Base-by-base conservation (phyloP, 1,140 invertebrate species). In the Acromyrmex heyeri region DNA sequence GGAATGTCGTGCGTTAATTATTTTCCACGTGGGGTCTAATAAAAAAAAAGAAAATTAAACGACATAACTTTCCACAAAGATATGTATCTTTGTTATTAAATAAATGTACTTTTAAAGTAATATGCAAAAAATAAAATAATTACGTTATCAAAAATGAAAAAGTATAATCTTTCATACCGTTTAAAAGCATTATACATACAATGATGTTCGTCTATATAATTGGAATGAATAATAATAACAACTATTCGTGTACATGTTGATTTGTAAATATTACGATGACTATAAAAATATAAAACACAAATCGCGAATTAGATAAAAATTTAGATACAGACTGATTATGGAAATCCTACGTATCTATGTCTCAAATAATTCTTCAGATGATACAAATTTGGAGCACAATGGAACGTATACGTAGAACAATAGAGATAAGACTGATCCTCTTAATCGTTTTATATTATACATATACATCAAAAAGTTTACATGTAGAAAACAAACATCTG, bases 401-500 rank as follows among this genome's bases (percentile, higher is more conserved):
- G 6, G 16, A 44, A 65, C 18, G 8, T 38, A 12, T 34, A 7
- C 38, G 7, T 38, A 44, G 3, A 12, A 65, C 10, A 38, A 30
- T n/a, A 38, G 24, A 24, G 24, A 38, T 34, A 30, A 62, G 12
- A 57, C 7, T 30, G 18, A 44, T 57, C 27, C 7, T 5, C 10
- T 72, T 44, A 73, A 73, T 70, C 16, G 8, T 70, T 24, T 50
- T 83, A 44, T 61, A 61, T 82, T 34, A 64, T 67, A 85, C 73
- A 89, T 88, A 61, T 88, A 10, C 38, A 44, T 44, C 8, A 7
- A 10, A 44, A 44, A 44, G 92, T 87, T 91, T 91, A 94, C 90
- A 93, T 94, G 4, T 93, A 94, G 88, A 87, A 91, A 86, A 75
- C 85, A 88, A 93, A 93, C 92, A 94, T 93, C 93, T 94, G 93